Evolutionary conservation across 2,888 invertebrate species (phyloP), one percentile per base, ranked within the genome.

Genomic region (Drosophila dives): DNA sequence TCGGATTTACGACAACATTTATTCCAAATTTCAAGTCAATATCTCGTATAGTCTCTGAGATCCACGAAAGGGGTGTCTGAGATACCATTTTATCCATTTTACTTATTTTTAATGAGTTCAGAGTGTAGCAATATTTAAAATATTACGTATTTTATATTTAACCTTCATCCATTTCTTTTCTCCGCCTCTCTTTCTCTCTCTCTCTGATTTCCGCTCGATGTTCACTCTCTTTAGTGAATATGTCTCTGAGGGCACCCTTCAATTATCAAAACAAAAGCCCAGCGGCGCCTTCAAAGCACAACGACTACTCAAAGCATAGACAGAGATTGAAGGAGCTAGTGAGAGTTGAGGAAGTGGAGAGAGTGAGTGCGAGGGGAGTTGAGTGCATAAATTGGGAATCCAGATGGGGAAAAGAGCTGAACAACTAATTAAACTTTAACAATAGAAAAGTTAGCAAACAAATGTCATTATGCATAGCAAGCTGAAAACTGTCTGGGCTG

Each of bases 341-440:
- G 32, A 34, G 49, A 61, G 29, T 29, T 40, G 50, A 15, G 26
- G 59, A 38, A n/a, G 49, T 38, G 49, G 54, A 12, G 23, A 33
- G 26, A 50, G 42, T 12, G 40, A 29, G 42, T 11, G 29, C 17
- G 54, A 50, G 20, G 45, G 45, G 51, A 68, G 59, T 20, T 15
- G 45, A 56, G 49, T 40, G 42, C 26, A 56, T 38, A 67, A 33
- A 60, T 65, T 42, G 40, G 54, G 48, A 56, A 70, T 33, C 62
- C 55, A 55, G 70, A 29, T 67, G 40, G 51, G 63, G 65, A 63
- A 73, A 50, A 40, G 55, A 65, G 63, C 75, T 80, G 70, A 85
- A 71, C 86, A 86, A 89, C 89, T 89, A 86, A 86, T 86, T 89
- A 81, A 86, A 89, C 81, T 85, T 81, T 70, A 83, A 87, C 88